Evolutionary conservation across 92 coral and sea anemone genomes (phyloP).

Genomic region (Phymanthus crucifer): DNA sequence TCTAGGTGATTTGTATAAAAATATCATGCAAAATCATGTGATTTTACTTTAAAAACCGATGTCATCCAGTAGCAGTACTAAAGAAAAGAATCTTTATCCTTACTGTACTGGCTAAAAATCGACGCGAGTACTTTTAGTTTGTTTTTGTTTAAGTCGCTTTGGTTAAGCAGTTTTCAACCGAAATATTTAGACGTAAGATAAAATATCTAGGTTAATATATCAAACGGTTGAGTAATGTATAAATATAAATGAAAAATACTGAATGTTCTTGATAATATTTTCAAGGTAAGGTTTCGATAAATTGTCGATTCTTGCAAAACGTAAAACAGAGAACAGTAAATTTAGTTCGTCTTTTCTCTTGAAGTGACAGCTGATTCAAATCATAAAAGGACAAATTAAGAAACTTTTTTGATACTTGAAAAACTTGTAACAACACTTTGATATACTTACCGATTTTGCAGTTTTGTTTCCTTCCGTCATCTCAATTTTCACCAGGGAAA

Average conservation of each 20-base stretch:
- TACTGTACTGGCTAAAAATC: too few relatives aligned
- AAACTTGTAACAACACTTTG: neutral
- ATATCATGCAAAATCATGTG: too few relatives aligned
- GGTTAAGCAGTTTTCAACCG: neutral
- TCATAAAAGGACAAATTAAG: neutral
- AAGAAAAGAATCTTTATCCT: too few relatives aligned
- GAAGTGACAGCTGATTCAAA: neutral
- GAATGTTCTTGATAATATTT: neutral
- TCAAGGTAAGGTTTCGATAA: neutral
- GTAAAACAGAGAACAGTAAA: neutral
- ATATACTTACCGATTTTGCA: constrained; percentile 25
- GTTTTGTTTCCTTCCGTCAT: constrained; percentile 15
- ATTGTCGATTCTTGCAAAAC: constrained; percentile 6
- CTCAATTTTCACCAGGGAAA: neutral
- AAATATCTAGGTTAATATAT: neutral
- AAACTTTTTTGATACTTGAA: neutral
- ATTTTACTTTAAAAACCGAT: too few relatives aligned
- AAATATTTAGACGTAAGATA: constrained; percentile 17
- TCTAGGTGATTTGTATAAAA: too few relatives aligned
- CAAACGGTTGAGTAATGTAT: constrained; percentile 28
- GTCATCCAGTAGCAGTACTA: too few relatives aligned
- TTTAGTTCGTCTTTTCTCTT: neutral
- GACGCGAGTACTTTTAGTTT: neutral
- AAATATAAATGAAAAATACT: constrained; percentile 1
- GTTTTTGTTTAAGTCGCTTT: neutral